A percentile compares a stretch with the other conserved stretches of the same genome.
phyloP scores from a whole-genome alignment of 2,113 vertebrate genomes.

The Datnioides undecimradiatus region DNA sequence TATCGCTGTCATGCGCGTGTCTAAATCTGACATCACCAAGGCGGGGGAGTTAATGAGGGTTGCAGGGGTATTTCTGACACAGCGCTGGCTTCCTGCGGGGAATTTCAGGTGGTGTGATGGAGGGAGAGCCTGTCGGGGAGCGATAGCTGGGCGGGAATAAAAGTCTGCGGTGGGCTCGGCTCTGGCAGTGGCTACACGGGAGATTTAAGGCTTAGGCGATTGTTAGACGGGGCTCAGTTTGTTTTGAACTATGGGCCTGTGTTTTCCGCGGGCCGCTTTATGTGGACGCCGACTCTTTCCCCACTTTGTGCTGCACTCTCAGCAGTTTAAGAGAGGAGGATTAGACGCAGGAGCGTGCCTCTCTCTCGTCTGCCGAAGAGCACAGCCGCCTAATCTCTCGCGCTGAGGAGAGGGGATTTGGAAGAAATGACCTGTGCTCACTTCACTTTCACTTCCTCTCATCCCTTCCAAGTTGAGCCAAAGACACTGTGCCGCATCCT shows the following conservation, averaged over 20 bases:
- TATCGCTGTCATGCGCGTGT: conserved; percentile 10
- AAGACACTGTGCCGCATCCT: conserved; percentile 50
- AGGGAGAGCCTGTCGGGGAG: conserved; percentile 22
- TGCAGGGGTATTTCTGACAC: conserved; percentile 40
- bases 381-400: conserved; percentile 71
- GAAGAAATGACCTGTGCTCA: conserved; percentile 73
- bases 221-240: conserved; percentile 64
- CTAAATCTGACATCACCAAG: conserved; percentile 15
- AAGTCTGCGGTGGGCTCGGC: conserved; percentile 11
- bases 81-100: background rate
- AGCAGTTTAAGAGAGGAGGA: conserved; percentile 75
- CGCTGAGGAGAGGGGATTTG: conserved; percentile 73
- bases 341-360: conserved; percentile 71
- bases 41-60: conserved; percentile 53
- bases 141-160: conserved; percentile 26
- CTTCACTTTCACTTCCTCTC: conserved; percentile 49
- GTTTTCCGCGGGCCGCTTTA: conserved; percentile 58
- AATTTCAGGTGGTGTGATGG: conserved; percentile 29
- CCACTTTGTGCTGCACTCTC: conserved; percentile 71
- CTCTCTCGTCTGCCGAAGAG: conserved; percentile 58
- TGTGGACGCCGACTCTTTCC: conserved; percentile 57
- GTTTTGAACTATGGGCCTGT: conserved; percentile 57
- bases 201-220: conserved; percentile 71
- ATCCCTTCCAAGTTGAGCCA: conserved; percentile 33
- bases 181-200: conserved; percentile 33